Percentiles rank a stretch among this genome's conserved stretches.
Conservation (phyloP, 2,113 vertebrate genomes). For the Triplophysa rosa region DNA sequence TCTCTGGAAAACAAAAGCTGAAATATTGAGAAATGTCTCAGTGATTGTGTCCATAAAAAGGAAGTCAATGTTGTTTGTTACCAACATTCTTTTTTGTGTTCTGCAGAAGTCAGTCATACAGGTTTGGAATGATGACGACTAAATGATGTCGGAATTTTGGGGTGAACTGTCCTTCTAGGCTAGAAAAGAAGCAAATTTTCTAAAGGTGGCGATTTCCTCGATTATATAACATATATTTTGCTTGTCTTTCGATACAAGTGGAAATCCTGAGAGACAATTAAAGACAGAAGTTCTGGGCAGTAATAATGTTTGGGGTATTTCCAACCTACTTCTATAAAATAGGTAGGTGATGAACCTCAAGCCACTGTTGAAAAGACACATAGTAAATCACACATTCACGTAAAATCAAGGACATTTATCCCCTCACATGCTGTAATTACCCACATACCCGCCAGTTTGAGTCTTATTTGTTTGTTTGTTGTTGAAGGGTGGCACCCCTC, state of each 20-base stretch:
- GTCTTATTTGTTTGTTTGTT: slow-evolving; percentile 36
- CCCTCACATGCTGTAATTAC: slow-evolving; percentile 52
- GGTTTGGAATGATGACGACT: no score
- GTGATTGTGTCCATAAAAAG: no score
- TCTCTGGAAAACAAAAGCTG: no score
- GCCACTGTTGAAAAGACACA: neutral
- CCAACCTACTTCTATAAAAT: neutral
- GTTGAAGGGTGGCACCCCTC: neutral
- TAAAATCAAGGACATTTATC: slow-evolving; percentile 44
- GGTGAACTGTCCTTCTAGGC: no score
- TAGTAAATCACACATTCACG: neutral
- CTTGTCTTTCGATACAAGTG: neutral
- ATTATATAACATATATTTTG: neutral
- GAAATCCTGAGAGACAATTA: neutral
- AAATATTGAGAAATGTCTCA: no score
- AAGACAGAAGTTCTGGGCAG: neutral
- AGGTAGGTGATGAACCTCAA: neutral
- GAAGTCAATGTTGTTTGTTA: no score
- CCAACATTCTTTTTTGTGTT: no score
- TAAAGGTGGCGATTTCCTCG: no score
- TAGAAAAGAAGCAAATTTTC: no score
- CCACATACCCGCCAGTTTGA: slow-evolving; percentile 50
- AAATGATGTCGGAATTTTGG: no score
- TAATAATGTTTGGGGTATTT: neutral
- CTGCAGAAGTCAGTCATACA: no score